Conservation (phyloP, 2,113 vertebrate genomes). For the Myotis brandtii region DNA sequence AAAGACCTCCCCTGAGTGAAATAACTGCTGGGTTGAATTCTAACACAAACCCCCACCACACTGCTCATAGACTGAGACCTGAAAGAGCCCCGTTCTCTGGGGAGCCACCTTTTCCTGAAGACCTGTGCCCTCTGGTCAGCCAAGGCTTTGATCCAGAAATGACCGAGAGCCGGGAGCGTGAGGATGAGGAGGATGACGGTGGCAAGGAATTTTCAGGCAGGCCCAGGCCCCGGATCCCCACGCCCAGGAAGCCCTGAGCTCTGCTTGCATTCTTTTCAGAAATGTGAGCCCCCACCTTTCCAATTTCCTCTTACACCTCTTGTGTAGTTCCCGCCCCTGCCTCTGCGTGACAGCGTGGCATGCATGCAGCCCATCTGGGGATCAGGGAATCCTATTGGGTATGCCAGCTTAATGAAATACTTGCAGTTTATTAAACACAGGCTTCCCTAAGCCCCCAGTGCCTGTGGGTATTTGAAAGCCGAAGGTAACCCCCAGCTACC, state of each 20-base stretch:
- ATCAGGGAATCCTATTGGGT: slow-evolving; percentile 45
- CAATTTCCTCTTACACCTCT: slow-evolving; percentile 68
- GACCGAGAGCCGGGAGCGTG: not conserved
- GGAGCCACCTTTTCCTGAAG: not conserved
- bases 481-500: slow-evolving; percentile 68
- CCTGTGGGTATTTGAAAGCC: slow-evolving; percentile 77
- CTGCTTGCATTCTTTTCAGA: not conserved
- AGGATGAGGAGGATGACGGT: not conserved
- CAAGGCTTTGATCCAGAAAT: not conserved
- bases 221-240: not conserved
- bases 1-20: not conserved
- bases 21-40: not conserved
- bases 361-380: slow-evolving; percentile 29
- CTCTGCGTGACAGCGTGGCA: not conserved
- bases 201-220: not conserved
- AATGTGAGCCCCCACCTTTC: slow-evolving; percentile 6
- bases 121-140: not conserved
- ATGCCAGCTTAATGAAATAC: slow-evolving; percentile 79
- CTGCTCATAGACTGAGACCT: not conserved
- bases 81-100: not conserved
- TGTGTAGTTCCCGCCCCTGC: not conserved
- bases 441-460: slow-evolving; percentile 75
- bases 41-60: not conserved
- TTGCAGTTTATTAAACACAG: slow-evolving; percentile 80
- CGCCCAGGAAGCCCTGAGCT: not conserved